Conservation (phyloP, 2,113 vertebrate genomes). For the Indicator maculatus region DNA sequence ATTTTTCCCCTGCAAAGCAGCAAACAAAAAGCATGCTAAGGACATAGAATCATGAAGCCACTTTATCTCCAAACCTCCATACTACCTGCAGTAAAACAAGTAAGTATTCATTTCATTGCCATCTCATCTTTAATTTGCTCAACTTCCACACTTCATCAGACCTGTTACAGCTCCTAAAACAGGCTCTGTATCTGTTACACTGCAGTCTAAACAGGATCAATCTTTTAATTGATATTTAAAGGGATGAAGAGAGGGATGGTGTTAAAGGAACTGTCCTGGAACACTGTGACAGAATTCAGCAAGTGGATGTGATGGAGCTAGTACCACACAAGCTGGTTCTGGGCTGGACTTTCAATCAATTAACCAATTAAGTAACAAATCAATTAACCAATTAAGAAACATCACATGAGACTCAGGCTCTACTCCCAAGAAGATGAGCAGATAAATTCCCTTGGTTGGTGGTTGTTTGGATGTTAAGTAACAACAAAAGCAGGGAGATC, state of each 20-base stretch:
- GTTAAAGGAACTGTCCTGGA: not conserved
- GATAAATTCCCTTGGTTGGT: not conserved
- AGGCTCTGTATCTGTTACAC: not conserved
- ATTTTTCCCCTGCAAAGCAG: conserved; percentile 87
- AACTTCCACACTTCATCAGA: not conserved
- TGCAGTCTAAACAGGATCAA: not conserved
- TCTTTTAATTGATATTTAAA: not conserved
- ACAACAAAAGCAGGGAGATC: not conserved
- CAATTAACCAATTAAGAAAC: not conserved
- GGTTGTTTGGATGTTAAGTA: not conserved
- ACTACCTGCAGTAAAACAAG: not conserved
- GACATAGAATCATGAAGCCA: not conserved
- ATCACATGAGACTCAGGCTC: not conserved
- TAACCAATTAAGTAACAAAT: not conserved
- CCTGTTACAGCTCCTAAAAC: not conserved
- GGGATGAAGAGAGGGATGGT: not conserved
- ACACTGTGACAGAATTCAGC: not conserved
- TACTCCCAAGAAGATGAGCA: not conserved
- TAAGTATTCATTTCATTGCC: not conserved
- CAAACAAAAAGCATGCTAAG: not conserved
- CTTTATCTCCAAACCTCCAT: not conserved
- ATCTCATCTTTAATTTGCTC: not conserved
- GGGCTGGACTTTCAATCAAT: not conserved
- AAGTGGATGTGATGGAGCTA: not conserved
- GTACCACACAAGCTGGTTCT: not conserved